Conservation (phyloP, 2,888 invertebrate genomes). For the Sarcophaga variegata region DNA sequence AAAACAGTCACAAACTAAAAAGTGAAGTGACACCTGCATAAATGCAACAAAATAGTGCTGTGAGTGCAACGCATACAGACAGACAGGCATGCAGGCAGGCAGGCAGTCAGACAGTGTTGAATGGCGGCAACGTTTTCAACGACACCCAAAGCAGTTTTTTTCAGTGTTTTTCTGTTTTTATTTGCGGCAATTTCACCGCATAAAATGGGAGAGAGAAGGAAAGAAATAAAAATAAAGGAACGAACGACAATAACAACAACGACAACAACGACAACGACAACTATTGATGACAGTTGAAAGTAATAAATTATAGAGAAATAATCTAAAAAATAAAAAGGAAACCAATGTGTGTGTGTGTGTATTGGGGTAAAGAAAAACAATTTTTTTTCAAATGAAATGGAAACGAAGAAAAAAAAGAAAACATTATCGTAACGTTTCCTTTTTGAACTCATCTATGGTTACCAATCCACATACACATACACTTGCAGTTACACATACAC, state of each 20-base stretch:
- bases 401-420: constrained; percentile 10
- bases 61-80: neutral
- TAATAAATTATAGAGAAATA: constrained; percentile 66
- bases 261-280: constrained; percentile 57
- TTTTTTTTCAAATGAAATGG: constrained; percentile 1
- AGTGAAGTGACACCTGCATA: constrained; percentile 65
- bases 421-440: constrained; percentile 69
- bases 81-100: neutral
- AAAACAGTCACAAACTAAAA: constrained; percentile 26
- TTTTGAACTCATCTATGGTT: constrained; percentile 59
- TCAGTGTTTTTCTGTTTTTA: constrained; percentile 48
- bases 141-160: constrained; percentile 43
- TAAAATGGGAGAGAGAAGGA: constrained; percentile 31
- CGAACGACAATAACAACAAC: neutral
- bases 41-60: constrained; percentile 56
- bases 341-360: constrained; percentile 8
- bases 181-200: constrained; percentile 66
- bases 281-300: constrained; percentile 69
- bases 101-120: neutral
- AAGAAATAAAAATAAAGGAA: constrained; percentile 11
- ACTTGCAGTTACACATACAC: constrained; percentile 16
- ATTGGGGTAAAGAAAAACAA: constrained; percentile 10
- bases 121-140: constrained; percentile 37
- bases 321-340: constrained; percentile 35
- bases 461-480: constrained; percentile 31